Conservation (phyloP, 1,140 invertebrate species). For the Neotoxoptera formosana region DNA sequence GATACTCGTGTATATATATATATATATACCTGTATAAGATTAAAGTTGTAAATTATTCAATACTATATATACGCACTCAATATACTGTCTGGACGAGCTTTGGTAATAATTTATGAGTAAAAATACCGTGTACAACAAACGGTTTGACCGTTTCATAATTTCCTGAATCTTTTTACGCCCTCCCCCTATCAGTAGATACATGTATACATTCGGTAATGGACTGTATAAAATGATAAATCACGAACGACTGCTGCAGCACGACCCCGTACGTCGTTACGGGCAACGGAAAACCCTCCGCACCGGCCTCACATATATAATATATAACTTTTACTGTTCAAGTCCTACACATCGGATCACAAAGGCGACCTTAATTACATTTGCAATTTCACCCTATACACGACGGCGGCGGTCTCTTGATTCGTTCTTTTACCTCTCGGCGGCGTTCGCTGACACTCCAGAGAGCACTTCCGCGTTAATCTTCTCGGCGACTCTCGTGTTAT, state of each 20-base stretch:
- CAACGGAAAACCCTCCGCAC: neutral
- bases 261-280: neutral
- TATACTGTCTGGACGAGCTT: neutral
- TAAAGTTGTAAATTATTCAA: constrained; percentile 14
- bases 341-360: neutral
- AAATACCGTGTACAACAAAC: neutral
- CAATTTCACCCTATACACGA: constrained; percentile 29
- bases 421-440: constrained; percentile 18
- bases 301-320: neutral
- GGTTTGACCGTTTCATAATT: constrained; percentile 21
- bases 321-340: constrained; percentile 36
- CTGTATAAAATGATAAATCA: constrained; percentile 35
- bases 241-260: neutral
- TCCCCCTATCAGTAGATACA: neutral
- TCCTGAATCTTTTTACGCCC: neutral
- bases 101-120: neutral
- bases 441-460: neutral
- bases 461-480: neutral
- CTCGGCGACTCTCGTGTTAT: neutral
- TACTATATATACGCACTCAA: too few species aligned
- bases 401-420: constrained; percentile 6
- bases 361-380: constrained; percentile 28
- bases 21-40: neutral
- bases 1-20: too few species aligned
- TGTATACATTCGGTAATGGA: neutral